Conservation (phyloP, 1,140 invertebrate species). For the Daktulosphaira vitifoliae region DNA sequence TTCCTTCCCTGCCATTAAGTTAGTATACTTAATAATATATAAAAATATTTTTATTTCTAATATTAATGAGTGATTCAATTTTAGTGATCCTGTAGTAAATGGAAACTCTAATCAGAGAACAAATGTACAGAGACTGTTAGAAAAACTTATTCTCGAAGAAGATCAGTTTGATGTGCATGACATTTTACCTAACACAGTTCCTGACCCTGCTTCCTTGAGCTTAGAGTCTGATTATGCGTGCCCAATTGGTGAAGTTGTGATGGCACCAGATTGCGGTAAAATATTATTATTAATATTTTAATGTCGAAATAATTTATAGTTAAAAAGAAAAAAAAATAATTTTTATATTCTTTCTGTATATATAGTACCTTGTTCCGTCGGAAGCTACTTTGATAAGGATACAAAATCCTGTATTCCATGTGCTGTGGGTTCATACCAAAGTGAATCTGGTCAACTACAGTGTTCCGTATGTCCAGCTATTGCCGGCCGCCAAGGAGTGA, state of each 20-base stretch:
- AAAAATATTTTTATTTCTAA: too few relatives aligned
- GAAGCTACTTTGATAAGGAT: conserved; percentile 72
- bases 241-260: conserved; percentile 82
- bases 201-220: conserved; percentile 78
- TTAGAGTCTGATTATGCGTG: conserved; percentile 87
- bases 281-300: conserved; percentile 38
- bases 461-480: conserved; percentile 82
- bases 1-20: conserved; percentile 84
- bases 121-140: conserved; percentile 68
- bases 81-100: conserved; percentile 80
- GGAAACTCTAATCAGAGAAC: conserved; percentile 76
- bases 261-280: conserved; percentile 82
- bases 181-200: conserved; percentile 86
- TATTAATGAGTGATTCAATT: neutral
- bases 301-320: too few relatives aligned
- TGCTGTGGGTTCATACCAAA: conserved; percentile 84
- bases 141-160: conserved; percentile 81
- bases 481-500: conserved; percentile 76
- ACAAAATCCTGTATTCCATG: conserved; percentile 73
- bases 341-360: neutral
- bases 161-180: conserved; percentile 87
- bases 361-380: conserved; percentile 85
- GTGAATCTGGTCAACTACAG: conserved; percentile 78
- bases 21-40: conserved; percentile 49
- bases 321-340: neutral